phyloP scores from a whole-genome alignment of 2,888 invertebrate genomes.

The Chaitophorus viminalis region DNA sequence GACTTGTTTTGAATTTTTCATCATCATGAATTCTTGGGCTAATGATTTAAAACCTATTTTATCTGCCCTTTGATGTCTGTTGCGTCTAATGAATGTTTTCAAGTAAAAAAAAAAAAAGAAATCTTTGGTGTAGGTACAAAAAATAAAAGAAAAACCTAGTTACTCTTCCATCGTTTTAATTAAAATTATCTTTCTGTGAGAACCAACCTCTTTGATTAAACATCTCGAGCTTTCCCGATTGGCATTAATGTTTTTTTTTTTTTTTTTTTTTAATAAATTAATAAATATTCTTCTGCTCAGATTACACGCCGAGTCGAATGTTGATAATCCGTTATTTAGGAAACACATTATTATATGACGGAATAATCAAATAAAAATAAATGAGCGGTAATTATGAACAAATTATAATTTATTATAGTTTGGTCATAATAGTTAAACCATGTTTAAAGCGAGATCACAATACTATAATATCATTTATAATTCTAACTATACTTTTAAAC shows the following conservation, averaged over 20 bases:
- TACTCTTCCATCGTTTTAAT: constrained; percentile 53
- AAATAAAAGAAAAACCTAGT: constrained; percentile 47
- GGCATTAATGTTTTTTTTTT: constrained; percentile 17
- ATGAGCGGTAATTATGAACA: too few species aligned
- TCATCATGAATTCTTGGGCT: background rate
- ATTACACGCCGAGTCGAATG: background rate
- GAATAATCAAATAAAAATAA: too few species aligned
- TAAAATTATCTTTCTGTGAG: constrained; percentile 15
- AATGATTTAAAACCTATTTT: constrained; percentile 1
- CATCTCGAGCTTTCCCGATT: constrained; percentile 15
- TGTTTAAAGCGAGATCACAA: too few species aligned
- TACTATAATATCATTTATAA: too few species aligned
- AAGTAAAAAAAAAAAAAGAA: constrained; percentile 1
- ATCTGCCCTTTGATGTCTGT: constrained; percentile 36
- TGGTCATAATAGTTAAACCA: too few species aligned
- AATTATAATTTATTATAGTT: too few species aligned
- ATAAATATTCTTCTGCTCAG: constrained; percentile 4
- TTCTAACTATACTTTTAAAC: too few species aligned
- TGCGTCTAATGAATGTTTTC: background rate
- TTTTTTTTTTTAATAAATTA: background rate
- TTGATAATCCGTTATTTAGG: background rate
- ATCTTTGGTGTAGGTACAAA: background rate
- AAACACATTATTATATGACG: background rate
- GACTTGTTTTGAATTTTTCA: background rate
- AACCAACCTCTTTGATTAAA: constrained; percentile 19